A percentile compares a stretch with the other conserved stretches of the same genome.
Conservation (phyloP, 2,797 vertebrate species). For the Moxostoma hubbsi region DNA sequence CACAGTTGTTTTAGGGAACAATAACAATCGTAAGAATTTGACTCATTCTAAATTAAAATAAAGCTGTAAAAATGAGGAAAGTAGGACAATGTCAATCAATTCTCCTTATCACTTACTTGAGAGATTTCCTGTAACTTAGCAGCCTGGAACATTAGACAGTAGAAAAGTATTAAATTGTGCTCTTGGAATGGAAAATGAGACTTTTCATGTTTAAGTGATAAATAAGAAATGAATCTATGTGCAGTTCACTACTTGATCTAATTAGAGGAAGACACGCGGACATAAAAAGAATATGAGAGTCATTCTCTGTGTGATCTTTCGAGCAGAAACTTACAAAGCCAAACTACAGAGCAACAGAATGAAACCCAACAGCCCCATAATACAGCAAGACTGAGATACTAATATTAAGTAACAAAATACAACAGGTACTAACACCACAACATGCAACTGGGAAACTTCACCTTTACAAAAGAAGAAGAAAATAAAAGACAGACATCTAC, state of each 20-base stretch:
- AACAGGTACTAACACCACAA: slow-evolving; percentile 52
- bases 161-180: slow-evolving; percentile 32
- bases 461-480: slow-evolving; percentile 40
- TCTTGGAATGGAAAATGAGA: neutral
- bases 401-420: slow-evolving; percentile 3
- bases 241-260: slow-evolving; percentile 5
- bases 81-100: neutral
- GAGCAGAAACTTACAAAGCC: neutral
- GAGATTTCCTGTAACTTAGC: slow-evolving; percentile 99
- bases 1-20: too few species aligned
- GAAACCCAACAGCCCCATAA: too few species aligned
- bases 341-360: neutral
- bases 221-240: slow-evolving; percentile 17
- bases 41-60: too few species aligned
- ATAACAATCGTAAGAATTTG: too few species aligned
- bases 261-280: neutral
- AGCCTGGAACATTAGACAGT: slow-evolving; percentile 85
- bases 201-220: slow-evolving; percentile 7
- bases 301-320: slow-evolving; percentile 7
- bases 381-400: neutral
- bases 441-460: slow-evolving; percentile 57
- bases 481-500: slow-evolving; percentile 32
- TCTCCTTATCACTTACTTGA: slow-evolving; percentile 88
- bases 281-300: neutral
- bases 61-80: neutral